A percentile compares a stretch with the other conserved stretches of the same genome.
Conservation (phyloP, 2,113 vertebrate genomes). For the Pseudorhombus dupliciocellatus region DNA sequence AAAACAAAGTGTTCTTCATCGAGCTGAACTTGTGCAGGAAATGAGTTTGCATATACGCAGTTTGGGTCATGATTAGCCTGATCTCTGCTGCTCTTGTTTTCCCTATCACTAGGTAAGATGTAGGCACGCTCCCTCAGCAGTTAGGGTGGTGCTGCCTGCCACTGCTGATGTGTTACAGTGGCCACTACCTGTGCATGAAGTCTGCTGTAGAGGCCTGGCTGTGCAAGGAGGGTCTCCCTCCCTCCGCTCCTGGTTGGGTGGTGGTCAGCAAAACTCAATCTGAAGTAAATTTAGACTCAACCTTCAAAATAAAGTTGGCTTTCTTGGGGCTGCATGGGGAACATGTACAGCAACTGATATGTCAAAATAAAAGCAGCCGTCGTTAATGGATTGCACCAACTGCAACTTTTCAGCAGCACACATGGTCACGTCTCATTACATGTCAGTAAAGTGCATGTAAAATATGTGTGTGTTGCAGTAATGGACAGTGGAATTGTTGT, state of each 20-base stretch:
- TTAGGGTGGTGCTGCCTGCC: constrained; percentile 72
- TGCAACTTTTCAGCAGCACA: constrained; percentile 36
- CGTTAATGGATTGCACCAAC: too few species aligned
- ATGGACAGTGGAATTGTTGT: constrained; percentile 60
- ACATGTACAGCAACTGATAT: constrained; percentile 10
- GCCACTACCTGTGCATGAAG: constrained; percentile 75
- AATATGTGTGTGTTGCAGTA: constrained; percentile 16
- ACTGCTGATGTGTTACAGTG: constrained; percentile 72
- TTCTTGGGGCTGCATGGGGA: not conserved
- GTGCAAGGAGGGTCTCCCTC: constrained; percentile 5
- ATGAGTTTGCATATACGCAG: constrained; percentile 49
- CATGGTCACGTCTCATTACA: not conserved
- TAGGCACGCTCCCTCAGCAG: constrained; percentile 71
- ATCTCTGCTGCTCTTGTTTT: constrained; percentile 32
- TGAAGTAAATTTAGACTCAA: constrained; percentile 5
- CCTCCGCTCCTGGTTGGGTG: not conserved
- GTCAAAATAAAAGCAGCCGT: too few species aligned
- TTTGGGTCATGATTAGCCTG: constrained; percentile 34
- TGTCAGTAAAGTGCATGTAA: not conserved
- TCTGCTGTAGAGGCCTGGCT: constrained; percentile 50
- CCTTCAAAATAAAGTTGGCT: not conserved
- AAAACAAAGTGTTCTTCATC: constrained; percentile 4
- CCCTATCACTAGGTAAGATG: constrained; percentile 79
- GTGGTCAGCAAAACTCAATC: constrained; percentile 9
- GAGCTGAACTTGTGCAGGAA: constrained; percentile 45